Base-by-base conservation (phyloP, 2,113 vertebrate genomes). In the Paracanthobrama guichenoti region DNA sequence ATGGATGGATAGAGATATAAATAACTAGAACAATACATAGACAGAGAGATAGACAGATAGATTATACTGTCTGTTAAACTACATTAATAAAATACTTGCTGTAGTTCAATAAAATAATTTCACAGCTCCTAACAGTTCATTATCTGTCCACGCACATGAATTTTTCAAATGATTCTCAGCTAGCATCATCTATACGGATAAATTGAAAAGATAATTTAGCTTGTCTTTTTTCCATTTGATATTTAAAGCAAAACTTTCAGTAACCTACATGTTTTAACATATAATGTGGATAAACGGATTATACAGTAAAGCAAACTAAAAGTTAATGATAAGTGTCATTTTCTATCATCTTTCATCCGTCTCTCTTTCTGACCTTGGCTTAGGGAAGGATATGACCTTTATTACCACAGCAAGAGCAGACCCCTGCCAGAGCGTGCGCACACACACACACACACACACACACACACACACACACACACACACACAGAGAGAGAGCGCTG, bases 11-110 rank as follows among this genome's bases (percentile, higher is more conserved):
- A 73, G 6, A 18, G 42, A 73, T 1, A 26, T 13, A 72, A 13
- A 26, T 0, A 48, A 1, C 48, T 0, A 48, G 1, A 26, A 0
- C 12, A 0, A 31, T 0, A 55, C 12, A 5, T 16, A n/a, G 24
- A 64, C 5, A 14, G 12, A 28, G 0, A 26, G 59, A 62, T 2
- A 62, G 4, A 14, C 0, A 14, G 24, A 28, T 0, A 14, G 24
- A 24, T 0, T 39, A 39, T 5, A 39, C 35, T 39, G 35, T 67
- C 18, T 67, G 3, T 67, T 39, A 39, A 69, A 42, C 35, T 10
- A 10, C 3, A 12, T 69, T 18, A 22, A 42, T 69, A 42, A 42
- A 69, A 22, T 22, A 42, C 66, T 22, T 8, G 4, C 31, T 67
- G 64, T 39, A 18, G 28, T 18, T 67, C 7, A 2, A 67, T 67